Evolutionary conservation across 2,113 vertebrate species (phyloP).

Genomic region (Leiothrix lutea): DNA sequence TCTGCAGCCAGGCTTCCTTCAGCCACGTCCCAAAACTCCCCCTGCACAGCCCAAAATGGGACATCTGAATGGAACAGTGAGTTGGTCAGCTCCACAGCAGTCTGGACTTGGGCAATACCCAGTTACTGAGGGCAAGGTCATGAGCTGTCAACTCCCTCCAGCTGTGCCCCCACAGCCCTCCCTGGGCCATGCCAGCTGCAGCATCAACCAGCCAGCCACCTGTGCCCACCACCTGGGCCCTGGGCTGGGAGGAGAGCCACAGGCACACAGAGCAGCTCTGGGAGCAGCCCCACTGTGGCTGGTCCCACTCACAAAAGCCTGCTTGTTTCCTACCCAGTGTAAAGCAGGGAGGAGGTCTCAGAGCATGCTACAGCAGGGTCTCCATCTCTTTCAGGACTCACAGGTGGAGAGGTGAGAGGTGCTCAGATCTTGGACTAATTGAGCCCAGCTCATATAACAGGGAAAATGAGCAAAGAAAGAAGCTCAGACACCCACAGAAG

Average conservation of each 20-base stretch:
- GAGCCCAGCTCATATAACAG: not conserved
- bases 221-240: not conserved
- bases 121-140: not conserved
- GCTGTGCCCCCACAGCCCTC: not conserved
- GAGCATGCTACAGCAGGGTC: not conserved
- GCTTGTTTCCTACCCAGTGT: fast-evolving
- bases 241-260: not conserved
- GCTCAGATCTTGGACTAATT: not conserved
- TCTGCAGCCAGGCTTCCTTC: not conserved
- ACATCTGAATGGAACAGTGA: fast-evolving
- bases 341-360: not conserved
- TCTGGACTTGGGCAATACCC: fast-evolving
- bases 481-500: not conserved
- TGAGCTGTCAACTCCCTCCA: not conserved
- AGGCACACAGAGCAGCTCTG: not conserved
- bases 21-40: not conserved
- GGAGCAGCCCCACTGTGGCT: not conserved
- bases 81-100: not conserved
- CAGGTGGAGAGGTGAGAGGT: not conserved
- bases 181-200: not conserved
- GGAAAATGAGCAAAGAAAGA: not conserved
- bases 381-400: not conserved
- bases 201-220: not conserved
- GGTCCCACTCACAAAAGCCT: not conserved
- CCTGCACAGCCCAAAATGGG: not conserved